phyloP scores from a whole-genome alignment of 53 echinoderm and acorn worm genomes.

The Mesocentrotus franciscanus region DNA sequence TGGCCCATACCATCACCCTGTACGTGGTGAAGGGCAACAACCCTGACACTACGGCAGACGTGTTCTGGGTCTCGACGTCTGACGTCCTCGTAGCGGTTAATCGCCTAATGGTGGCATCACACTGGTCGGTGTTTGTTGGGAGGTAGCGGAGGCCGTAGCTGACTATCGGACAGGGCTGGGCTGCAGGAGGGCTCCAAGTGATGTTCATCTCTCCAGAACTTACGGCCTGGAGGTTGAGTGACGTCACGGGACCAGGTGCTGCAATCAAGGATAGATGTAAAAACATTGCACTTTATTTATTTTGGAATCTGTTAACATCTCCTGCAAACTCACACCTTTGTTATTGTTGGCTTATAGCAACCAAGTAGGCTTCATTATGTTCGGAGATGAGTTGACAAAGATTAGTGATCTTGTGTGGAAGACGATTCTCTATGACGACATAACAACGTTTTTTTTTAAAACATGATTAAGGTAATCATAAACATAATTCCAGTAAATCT shows the following conservation, averaged over 20 bases:
- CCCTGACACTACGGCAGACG: conserved; percentile 33
- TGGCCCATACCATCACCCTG: conserved; percentile 70
- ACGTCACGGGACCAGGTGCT: conserved; percentile 62
- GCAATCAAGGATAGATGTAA: conserved; percentile 5
- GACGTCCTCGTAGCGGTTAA: neutral
- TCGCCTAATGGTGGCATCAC: conserved; percentile 10
- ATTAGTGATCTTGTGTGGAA: too few species aligned
- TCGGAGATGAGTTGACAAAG: too few species aligned
- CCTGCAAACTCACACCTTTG: neutral
- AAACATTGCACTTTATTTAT: neutral
- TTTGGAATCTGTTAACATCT: neutral
- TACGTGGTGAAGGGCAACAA: conserved; percentile 74
- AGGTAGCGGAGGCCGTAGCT: conserved; percentile 69
- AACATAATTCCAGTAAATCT: too few species aligned
- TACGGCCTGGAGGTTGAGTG: conserved; percentile 21
- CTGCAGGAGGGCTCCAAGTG: conserved; percentile 71
- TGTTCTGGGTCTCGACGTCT: conserved; percentile 32
- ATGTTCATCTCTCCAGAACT: conserved; percentile 45
- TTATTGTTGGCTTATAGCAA: neutral
- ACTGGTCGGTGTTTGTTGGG: conserved; percentile 72
- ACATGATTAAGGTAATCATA: too few species aligned
- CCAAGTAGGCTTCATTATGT: too few species aligned
- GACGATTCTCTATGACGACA: too few species aligned
- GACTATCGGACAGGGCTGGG: conserved; percentile 67
- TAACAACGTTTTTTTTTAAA: too few species aligned